Evolutionary conservation across 2,113 vertebrate genomes (phyloP), one percentile per base, ranked within the genome.

Genomic region (Zapus hudsonius): DNA sequence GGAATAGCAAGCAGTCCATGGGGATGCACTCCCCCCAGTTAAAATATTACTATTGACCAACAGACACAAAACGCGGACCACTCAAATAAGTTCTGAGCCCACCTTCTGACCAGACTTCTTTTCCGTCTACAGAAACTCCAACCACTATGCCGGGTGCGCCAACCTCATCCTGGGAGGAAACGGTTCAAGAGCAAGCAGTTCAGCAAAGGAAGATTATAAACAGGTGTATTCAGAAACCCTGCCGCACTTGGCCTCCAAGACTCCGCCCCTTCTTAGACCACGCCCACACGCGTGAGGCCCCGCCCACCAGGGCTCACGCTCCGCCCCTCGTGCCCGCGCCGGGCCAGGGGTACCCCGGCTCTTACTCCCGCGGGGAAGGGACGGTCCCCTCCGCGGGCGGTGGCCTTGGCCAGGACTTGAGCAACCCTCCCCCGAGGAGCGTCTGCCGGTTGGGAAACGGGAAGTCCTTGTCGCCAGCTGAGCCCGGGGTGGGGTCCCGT

Each of bases 91-190:
- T 93, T 87, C 90, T 83, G 84, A 80, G 95, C 98, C 82, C 84
- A 99, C 99, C 99, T 99, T 99, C 99, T 86, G 98, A 97, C 99
- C 99, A 99, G 81, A 99, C 98, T 80, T 98, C 98, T 88, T 96
- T 96, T 84, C 99, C 99, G 96, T 99, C 99, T 83, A 99, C 99
- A 73, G 99, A 98, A 90, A 99, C 99, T 47, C 99, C 99, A 57
- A 99, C 97, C 42, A 99, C 98, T 78, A 99, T 95, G 11, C 99
- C 99, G 0, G 99, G 99, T 63, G 99, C 98, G 63, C 98, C 99
- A 59, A 99, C 98, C 97, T 99, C 99, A 96, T 98, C 98, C 99
- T 99, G 96, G 27, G 89, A 42, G 5, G 67, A 91, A 76, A 9
- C 29, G 4, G 81, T 38, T 73, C 22, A 44, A 52, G n/a, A 1